These are phyloP conservation scores for Camponotus vicinus DNA, from an alignment of 1,140 invertebrate genomes.

Conservation along the genomic window DNA sequence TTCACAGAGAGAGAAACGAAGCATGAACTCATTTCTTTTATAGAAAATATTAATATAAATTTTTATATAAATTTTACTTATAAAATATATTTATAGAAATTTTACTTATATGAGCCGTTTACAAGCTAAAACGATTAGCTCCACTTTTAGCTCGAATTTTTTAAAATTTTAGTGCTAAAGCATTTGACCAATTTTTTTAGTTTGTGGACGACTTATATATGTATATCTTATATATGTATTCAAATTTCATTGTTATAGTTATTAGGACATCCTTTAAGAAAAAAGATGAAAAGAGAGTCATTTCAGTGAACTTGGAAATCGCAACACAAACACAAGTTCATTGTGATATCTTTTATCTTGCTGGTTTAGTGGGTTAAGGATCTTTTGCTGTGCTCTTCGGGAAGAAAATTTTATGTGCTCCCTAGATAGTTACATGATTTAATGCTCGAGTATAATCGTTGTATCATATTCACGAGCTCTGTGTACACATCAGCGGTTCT, in stretches of 20 bases:
- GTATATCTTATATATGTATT: not conserved
- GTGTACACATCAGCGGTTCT: not conserved
- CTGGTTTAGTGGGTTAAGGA: constrained; percentile 13
- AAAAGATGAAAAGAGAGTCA: not conserved
- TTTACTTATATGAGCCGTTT: not conserved
- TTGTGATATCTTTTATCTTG: constrained; percentile 14
- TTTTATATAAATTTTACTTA: too few relatives aligned
- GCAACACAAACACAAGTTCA: not conserved
- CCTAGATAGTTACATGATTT: constrained; percentile 33
- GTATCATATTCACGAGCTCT: not conserved
- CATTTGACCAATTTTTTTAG: too few relatives aligned
- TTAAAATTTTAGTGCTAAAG: too few relatives aligned
- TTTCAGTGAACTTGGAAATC: constrained; percentile 1
- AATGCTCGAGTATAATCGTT: constrained; percentile 19
- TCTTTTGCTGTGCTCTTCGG: not conserved
- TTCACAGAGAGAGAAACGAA: not conserved
- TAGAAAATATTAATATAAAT: not conserved
- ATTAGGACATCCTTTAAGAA: not conserved
- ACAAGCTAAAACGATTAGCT: too few relatives aligned
- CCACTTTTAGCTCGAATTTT: too few relatives aligned
- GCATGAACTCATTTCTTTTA: not conserved
- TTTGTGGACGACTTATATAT: too few relatives aligned
- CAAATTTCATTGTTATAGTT: not conserved
- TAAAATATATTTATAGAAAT: not conserved
- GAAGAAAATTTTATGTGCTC: constrained; percentile 19